Percentiles rank a stretch among this genome's conserved stretches.
These are phyloP conservation scores for Tenthredo mesomela DNA, from an alignment of 2,888 invertebrate genomes.

Conservation along the genomic window DNA sequence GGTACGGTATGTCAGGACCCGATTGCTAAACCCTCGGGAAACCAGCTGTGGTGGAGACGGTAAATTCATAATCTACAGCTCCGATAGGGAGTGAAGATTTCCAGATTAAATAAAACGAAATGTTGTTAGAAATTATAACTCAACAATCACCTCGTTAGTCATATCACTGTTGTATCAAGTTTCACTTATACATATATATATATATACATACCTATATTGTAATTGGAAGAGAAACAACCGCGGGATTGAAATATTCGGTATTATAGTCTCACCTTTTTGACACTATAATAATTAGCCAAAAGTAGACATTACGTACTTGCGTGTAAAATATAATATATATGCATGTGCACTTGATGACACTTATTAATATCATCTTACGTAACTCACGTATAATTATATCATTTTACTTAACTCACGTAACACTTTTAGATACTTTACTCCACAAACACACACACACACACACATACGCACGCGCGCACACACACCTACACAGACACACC, in stretches of 20 bases:
- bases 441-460: not conserved
- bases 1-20: slow-evolving; percentile 86
- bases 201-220: not conserved
- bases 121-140: not conserved
- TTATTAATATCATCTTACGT: not conserved
- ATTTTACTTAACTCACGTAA: not conserved
- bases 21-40: slow-evolving; percentile 62
- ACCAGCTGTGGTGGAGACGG: slow-evolving; percentile 72
- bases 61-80: slow-evolving; percentile 53
- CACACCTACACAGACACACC: not conserved
- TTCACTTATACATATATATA: not conserved
- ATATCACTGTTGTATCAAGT: not conserved
- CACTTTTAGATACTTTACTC: not conserved
- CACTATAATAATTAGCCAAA: not conserved
- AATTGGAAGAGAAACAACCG: not conserved
- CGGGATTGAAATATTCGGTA: not conserved
- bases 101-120: not conserved
- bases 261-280: not conserved
- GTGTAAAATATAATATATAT: not conserved
- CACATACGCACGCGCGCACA: no score
- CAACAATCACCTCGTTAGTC: slow-evolving; percentile 2
- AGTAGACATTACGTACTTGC: not conserved
- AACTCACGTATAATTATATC: not conserved
- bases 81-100: not conserved
- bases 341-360: not conserved